These are phyloP conservation scores for Tuberolachnus salignus DNA, from an alignment of 2,888 invertebrate species.

Conservation along the genomic window DNA sequence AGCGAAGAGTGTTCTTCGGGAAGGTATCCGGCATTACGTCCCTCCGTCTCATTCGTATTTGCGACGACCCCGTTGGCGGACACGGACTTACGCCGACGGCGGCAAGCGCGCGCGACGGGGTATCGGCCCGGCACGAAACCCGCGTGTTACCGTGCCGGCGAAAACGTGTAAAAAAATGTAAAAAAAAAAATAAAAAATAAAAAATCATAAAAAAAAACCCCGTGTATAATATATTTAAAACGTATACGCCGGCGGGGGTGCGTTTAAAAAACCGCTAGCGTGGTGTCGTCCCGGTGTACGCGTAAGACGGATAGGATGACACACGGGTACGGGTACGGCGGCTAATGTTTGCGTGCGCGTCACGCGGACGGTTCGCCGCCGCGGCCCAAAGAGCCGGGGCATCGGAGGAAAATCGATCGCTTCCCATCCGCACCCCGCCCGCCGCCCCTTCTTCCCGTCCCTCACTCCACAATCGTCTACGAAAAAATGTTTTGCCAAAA, in stretches of 20 bases:
- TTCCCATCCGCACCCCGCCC: neutral
- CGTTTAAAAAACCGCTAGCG: too few relatives aligned
- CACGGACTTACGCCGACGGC: slow-evolving; percentile 24
- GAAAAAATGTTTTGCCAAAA: slow-evolving; percentile 15
- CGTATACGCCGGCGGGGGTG: too few relatives aligned
- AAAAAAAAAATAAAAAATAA: slow-evolving; percentile 4
- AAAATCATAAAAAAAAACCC: too few relatives aligned
- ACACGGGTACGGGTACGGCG: too few relatives aligned
- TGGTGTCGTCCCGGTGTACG: neutral
- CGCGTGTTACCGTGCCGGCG: neutral
- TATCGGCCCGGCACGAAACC: neutral
- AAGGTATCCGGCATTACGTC: too few relatives aligned
- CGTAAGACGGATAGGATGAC: neutral
- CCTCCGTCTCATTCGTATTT: too few relatives aligned
- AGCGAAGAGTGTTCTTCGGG: too few relatives aligned
- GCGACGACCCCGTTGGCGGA: too few relatives aligned
- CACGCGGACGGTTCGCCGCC: neutral
- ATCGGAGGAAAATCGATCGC: slow-evolving; percentile 34
- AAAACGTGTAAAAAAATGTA: neutral
- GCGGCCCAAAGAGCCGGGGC: neutral
- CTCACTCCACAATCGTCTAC: too few relatives aligned
- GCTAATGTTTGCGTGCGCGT: too few relatives aligned
- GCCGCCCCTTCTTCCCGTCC: too few relatives aligned
- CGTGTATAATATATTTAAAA: too few relatives aligned
- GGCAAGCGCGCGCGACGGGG: neutral